phyloP scores from a whole-genome alignment of 2,797 vertebrate species.

The Hemibagrus guttatus region DNA sequence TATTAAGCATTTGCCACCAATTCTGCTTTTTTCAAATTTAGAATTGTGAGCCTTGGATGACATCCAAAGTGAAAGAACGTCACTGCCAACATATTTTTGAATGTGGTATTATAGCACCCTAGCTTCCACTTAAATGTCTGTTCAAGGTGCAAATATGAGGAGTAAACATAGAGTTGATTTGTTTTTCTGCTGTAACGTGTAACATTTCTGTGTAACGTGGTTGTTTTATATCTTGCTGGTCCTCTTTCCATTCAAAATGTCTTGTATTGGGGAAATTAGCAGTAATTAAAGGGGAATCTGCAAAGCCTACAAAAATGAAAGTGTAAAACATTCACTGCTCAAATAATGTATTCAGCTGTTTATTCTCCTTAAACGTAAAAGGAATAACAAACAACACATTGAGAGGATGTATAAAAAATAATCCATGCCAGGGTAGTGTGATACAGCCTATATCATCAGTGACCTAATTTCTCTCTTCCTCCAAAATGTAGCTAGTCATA shows the following conservation, averaged over 20 bases:
- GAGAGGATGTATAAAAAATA: background rate
- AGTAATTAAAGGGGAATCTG: background rate
- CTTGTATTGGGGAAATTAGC: background rate
- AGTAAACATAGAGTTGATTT: background rate
- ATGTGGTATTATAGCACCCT: background rate
- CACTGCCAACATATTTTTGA: background rate
- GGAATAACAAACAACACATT: background rate
- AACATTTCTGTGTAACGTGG: background rate
- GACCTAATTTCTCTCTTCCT: background rate
- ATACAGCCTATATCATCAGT: background rate
- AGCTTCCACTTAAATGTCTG: background rate
- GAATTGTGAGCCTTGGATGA: background rate
- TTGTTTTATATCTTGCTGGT: conserved; percentile 2
- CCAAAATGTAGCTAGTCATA: background rate
- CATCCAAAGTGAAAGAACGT: conserved; percentile 5
- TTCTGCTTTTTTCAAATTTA: background rate
- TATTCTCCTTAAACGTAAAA: background rate
- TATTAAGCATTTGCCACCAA: conserved; percentile 7
- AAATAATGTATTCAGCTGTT: background rate
- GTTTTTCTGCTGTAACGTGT: too few species aligned
- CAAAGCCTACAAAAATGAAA: background rate
- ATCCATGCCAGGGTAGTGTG: background rate
- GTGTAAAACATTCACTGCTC: background rate
- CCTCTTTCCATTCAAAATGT: background rate
- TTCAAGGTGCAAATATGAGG: background rate